phyloP scores from a whole-genome alignment of 1,140 invertebrate genomes.

The Metopolophium dirhodum region DNA sequence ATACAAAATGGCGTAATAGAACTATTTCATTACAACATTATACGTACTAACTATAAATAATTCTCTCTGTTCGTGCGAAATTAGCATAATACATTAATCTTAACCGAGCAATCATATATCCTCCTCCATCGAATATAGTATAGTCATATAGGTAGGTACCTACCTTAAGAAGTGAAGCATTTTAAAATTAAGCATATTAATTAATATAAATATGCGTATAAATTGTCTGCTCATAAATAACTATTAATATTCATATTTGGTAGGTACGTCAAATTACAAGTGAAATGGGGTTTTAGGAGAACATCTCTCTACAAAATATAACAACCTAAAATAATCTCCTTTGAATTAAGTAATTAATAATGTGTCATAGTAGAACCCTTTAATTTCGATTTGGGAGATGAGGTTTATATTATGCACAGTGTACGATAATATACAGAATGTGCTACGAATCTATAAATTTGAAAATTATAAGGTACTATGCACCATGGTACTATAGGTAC shows the following conservation, averaged over 20 bases:
- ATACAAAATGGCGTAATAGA: neutral
- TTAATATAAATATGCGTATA: neutral
- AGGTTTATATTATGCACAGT: neutral
- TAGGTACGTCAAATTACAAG: neutral
- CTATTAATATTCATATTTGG: neutral
- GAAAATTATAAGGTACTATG: too few species aligned
- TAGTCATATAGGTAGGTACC: neutral
- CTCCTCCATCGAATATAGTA: neutral
- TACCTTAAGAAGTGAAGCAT: neutral
- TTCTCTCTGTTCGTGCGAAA: neutral
- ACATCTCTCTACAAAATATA: neutral
- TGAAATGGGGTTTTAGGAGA: neutral
- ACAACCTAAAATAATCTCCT: neutral
- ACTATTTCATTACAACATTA: slow-evolving; percentile 9
- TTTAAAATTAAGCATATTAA: neutral
- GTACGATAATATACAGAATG: neutral
- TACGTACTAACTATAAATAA: neutral
- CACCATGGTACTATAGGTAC: neutral
- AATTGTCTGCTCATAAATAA: neutral
- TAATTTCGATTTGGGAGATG: neutral
- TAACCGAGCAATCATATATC: neutral
- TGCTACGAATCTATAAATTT: too few species aligned
- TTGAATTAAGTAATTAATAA: slow-evolving; percentile 1
- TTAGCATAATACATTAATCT: neutral
- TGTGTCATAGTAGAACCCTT: neutral